phyloP scores from a whole-genome alignment of 2,797 vertebrate genomes.

The Knipowitschia caucasica region DNA sequence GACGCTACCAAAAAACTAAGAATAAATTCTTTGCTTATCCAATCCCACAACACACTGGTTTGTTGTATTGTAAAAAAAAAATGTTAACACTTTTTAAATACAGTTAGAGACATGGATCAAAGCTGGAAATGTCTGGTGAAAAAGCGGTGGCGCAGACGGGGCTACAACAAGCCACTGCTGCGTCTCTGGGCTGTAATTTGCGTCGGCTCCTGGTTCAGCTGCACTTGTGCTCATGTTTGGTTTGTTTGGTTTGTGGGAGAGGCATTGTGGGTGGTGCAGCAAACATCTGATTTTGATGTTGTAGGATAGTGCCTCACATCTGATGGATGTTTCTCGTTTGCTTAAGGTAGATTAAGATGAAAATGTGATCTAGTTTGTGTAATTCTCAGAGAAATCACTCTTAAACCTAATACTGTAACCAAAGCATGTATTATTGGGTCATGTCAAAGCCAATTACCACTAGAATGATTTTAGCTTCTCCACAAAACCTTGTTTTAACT shows the following conservation, averaged over 20 bases:
- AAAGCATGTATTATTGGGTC: too few species aligned
- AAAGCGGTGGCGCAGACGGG: slow-evolving; percentile 21
- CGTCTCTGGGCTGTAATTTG: slow-evolving; percentile 60
- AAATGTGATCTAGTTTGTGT: background rate
- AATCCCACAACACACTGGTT: too few species aligned
- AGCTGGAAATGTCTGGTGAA: slow-evolving; percentile 28
- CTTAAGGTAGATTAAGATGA: too few species aligned
- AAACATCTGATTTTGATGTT: slow-evolving; percentile 37
- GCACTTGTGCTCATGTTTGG: slow-evolving; percentile 32
- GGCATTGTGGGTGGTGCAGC: slow-evolving; percentile 47
- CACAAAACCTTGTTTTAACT: too few species aligned
- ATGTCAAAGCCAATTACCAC: too few species aligned
- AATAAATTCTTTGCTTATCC: too few species aligned
- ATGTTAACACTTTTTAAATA: background rate
- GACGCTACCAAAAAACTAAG: too few species aligned
- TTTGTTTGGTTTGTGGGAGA: slow-evolving; percentile 48
- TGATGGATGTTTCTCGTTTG: slow-evolving; percentile 7
- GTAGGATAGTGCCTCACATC: background rate
- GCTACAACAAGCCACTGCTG: slow-evolving; percentile 36
- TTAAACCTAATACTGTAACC: too few species aligned
- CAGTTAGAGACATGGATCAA: slow-evolving; percentile 14
- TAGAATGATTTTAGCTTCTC: too few species aligned
- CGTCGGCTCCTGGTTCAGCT: slow-evolving; percentile 57
- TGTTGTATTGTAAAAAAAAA: too few species aligned
- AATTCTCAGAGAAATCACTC: too few species aligned